Conservation (phyloP, 2,797 vertebrate species). For the Phoebastria nigripes region DNA sequence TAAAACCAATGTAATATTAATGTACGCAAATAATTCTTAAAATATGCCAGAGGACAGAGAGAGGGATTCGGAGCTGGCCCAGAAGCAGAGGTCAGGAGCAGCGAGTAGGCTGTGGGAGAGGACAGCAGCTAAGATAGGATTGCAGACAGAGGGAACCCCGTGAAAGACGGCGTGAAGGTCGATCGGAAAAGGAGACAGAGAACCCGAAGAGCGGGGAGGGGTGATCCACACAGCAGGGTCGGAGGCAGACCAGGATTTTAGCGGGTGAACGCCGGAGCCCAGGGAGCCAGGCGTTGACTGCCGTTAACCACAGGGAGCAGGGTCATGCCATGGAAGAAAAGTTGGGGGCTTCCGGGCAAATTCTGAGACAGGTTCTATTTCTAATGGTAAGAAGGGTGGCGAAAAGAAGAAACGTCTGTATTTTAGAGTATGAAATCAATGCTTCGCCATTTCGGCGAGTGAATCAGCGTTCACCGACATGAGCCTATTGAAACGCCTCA, state of each 20-base stretch:
- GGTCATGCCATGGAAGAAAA: accelerated
- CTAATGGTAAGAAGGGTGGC: no score
- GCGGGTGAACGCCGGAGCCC: neutral
- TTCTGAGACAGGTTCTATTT: neutral
- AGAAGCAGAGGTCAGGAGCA: neutral
- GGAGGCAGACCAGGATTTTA: neutral
- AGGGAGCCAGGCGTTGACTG: neutral
- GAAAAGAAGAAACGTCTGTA: neutral
- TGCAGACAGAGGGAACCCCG: neutral
- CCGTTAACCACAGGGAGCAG: no score
- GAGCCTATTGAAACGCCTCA: neutral
- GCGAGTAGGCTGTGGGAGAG: neutral
- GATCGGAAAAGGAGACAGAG: no score
- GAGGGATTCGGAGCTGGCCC: neutral
- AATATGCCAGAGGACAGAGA: neutral
- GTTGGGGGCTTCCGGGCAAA: neutral
- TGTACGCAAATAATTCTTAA: neutral
- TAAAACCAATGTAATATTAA: neutral
- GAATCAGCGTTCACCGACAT: neutral
- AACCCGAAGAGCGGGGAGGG: neutral
- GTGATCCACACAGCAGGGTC: accelerated
- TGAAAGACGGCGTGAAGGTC: neutral
- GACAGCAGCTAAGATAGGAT: accelerated
- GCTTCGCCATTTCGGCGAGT: neutral
- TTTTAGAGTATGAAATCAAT: neutral